These are phyloP conservation scores for Oophaga sylvatica DNA, from an alignment of 2,797 vertebrate genomes.

Conservation along the genomic window DNA sequence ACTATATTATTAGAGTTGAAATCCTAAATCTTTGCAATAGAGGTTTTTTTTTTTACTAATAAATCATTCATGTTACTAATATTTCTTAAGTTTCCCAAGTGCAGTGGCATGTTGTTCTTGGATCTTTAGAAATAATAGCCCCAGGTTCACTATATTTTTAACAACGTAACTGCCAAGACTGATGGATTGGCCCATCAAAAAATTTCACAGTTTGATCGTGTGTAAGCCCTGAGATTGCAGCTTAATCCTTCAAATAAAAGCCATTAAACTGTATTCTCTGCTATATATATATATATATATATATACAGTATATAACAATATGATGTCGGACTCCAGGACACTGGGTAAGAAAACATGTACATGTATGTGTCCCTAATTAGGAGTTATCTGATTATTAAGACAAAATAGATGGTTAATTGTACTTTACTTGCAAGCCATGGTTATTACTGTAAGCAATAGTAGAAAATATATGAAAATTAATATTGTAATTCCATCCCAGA, in stretches of 20 bases:
- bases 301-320: neutral
- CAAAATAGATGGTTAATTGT: neutral
- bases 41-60: neutral
- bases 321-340: neutral
- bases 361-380: neutral
- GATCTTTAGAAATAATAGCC: conserved; percentile 31
- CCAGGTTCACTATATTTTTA: conserved; percentile 22
- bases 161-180: conserved; percentile 19
- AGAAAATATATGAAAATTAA: neutral
- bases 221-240: conserved; percentile 22
- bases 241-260: conserved; percentile 35
- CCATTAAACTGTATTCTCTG: neutral
- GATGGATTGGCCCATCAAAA: conserved; percentile 30
- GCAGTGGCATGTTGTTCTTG: conserved; percentile 3
- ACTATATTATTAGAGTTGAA: neutral
- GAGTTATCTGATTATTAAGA: neutral
- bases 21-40: neutral
- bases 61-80: conserved; percentile 33
- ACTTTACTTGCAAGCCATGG: neutral
- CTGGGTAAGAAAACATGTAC: neutral
- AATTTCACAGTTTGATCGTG: conserved; percentile 23
- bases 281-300: conserved; percentile 4
- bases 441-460: neutral
- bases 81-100: neutral
- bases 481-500: neutral